Evolutionary conservation across 2,888 invertebrate species (phyloP).

Genomic region (Ophion costatus): DNA sequence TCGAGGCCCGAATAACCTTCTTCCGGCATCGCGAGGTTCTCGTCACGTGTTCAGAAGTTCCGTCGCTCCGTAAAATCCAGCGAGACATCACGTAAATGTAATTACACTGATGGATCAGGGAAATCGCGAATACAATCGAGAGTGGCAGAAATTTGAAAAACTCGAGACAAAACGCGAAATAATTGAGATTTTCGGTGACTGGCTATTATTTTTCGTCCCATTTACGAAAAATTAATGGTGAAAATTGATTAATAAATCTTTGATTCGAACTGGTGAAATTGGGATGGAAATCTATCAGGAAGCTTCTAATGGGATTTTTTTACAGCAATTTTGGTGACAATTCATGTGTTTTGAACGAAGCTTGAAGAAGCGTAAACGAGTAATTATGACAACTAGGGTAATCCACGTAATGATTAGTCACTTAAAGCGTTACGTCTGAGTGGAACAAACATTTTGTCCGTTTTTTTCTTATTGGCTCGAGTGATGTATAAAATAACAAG

Average conservation of each 20-base stretch:
- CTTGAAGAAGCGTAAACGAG: not conserved
- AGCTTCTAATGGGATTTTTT: not conserved
- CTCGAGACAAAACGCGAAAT: not conserved
- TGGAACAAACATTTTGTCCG: too few species aligned
- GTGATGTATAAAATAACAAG: too few species aligned
- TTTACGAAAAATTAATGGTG: not conserved
- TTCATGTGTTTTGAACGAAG: not conserved
- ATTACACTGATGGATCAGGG: conserved; percentile 1
- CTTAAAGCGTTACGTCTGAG: too few species aligned
- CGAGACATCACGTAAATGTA: conserved; percentile 27
- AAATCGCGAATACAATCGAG: not conserved
- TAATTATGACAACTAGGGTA: too few species aligned
- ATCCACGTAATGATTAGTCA: too few species aligned
- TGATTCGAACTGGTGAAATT: too few species aligned
- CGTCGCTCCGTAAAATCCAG: conserved; percentile 8
- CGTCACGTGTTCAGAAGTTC: conserved; percentile 25
- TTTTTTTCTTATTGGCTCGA: too few species aligned
- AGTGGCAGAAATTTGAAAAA: not conserved
- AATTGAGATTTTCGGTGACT: not conserved
- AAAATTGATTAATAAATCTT: too few species aligned
- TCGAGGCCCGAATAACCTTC: not conserved
- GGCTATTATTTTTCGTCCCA: too few species aligned
- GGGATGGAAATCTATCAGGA: too few species aligned
- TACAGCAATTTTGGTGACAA: not conserved
- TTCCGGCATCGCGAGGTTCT: conserved; percentile 30